Evolutionary conservation across 2,888 invertebrate genomes (phyloP).

Genomic region (Agonum fuliginosum): DNA sequence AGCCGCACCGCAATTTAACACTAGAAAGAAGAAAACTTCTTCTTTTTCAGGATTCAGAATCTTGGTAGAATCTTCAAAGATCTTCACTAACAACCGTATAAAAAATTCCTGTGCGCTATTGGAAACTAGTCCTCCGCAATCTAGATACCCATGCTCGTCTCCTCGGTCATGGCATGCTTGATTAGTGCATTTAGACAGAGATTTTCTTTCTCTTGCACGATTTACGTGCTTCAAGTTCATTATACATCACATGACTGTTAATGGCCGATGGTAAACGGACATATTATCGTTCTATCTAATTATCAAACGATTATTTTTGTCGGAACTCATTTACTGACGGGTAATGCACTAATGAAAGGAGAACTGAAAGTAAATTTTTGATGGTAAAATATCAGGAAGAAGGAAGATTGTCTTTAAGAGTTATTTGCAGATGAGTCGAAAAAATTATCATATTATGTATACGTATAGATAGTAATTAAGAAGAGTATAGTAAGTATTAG

Average conservation of each 20-base stretch:
- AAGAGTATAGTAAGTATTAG: no score
- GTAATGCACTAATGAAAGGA: slow-evolving; percentile 19
- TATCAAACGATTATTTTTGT: neutral
- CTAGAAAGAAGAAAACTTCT: no score
- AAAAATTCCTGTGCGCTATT: neutral
- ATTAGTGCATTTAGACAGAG: slow-evolving; percentile 27
- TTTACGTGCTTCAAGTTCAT: slow-evolving; percentile 44
- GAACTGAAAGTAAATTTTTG: neutral
- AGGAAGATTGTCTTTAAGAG: neutral
- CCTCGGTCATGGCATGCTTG: slow-evolving; percentile 10
- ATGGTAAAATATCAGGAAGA: neutral
- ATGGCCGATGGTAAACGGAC: slow-evolving; percentile 9
- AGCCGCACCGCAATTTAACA: no score
- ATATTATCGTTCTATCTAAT: neutral
- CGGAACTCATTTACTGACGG: neutral
- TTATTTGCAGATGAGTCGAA: neutral
- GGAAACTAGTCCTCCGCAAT: no score
- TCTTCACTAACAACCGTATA: neutral
- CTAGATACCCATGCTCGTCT: no score
- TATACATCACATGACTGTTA: slow-evolving; percentile 6
- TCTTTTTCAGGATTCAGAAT: no score
- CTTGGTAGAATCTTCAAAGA: no score
- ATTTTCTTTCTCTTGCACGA: slow-evolving; percentile 26
- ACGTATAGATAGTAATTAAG: no score
- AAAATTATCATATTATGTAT: no score